These are phyloP conservation scores for Rhopilema esculentum DNA, from an alignment of 30 jellyfish, hydroid and myxozoan genomes.

Conservation along the genomic window DNA sequence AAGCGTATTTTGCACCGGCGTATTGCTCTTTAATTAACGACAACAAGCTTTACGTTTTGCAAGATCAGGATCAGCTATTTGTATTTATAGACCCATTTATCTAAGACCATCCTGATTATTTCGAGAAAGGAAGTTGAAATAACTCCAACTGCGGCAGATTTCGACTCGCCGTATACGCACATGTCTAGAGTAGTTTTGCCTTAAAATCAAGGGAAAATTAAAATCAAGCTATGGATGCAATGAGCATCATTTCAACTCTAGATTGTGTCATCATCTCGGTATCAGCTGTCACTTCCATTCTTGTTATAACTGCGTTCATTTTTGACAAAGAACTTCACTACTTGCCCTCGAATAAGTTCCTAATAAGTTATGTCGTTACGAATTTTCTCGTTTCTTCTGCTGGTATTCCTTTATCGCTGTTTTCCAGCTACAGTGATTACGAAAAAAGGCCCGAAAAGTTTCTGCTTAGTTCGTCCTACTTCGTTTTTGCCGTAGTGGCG, in stretches of 20 bases:
- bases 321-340: constrained; percentile 33
- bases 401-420: neutral
- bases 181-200: no score
- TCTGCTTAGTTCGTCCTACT: constrained; percentile 15
- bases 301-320: constrained; percentile 17
- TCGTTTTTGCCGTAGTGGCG: constrained; percentile 28
- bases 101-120: no score
- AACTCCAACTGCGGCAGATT: no score
- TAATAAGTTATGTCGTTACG: constrained; percentile 48
- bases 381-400: constrained; percentile 56
- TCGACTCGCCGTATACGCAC: no score
- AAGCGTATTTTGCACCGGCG: no score
- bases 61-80: no score
- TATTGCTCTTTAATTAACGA: no score
- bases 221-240: neutral
- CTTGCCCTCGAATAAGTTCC: constrained; percentile 45
- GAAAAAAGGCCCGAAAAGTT: neutral
- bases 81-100: no score
- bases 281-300: constrained; percentile 2
- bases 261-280: constrained; percentile 22
- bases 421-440: constrained; percentile 11
- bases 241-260: neutral
- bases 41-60: no score
- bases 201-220: neutral
- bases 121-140: no score